phyloP scores from a whole-genome alignment of 2,888 invertebrate species.

The Branchipolynoe longqiensis region DNA sequence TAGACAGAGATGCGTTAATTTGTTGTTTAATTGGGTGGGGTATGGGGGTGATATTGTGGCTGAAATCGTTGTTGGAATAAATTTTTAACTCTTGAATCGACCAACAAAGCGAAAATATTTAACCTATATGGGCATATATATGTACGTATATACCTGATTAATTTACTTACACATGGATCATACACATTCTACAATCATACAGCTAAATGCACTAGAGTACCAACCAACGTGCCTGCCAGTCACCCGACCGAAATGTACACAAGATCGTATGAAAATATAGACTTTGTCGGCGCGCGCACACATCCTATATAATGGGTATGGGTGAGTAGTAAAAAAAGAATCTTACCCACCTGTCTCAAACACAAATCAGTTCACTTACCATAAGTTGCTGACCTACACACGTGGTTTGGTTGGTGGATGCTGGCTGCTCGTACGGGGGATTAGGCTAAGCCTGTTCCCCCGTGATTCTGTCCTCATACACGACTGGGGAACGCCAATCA shows the following conservation, averaged over 20 bases:
- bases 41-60: too few species aligned
- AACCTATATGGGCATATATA: conserved; percentile 1
- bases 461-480: too few species aligned
- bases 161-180: conserved; percentile 34
- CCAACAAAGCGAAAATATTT: conserved; percentile 27
- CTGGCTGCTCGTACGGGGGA: too few species aligned
- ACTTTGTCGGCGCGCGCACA: too few species aligned
- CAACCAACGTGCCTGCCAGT: conserved; percentile 11
- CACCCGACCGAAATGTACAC: conserved; percentile 2
- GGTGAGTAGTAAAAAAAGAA: conserved; percentile 18
- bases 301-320: conserved; percentile 1
- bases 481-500: too few species aligned
- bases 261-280: conserved; percentile 35
- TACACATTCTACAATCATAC: conserved; percentile 32
- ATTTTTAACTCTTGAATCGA: conserved; percentile 16
- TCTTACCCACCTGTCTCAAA: neutral
- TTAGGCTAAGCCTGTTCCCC: too few species aligned
- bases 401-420: too few species aligned
- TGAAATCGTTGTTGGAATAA: conserved; percentile 37
- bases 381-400: too few species aligned
- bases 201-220: conserved; percentile 8
- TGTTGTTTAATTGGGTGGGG: too few species aligned
- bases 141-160: too few species aligned
- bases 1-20: too few species aligned
- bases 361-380: neutral